Evolutionary conservation across 2,797 vertebrate species (phyloP), one percentile per base, ranked within the genome.

Genomic region (Sciaenops ocellatus): DNA sequence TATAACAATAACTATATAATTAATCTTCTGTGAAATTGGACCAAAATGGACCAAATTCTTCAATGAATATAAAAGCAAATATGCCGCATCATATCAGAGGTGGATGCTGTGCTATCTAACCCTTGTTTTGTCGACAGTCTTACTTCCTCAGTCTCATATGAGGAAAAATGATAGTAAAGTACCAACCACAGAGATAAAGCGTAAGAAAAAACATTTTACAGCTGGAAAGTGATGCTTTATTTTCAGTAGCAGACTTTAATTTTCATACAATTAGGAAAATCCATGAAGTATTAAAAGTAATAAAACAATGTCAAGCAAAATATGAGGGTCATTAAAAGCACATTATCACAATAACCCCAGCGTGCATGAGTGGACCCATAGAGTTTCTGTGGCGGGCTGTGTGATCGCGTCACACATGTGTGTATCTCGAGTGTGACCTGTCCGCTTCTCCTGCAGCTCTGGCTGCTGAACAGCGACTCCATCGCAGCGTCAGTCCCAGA

Each of bases 401-500:
- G 42, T 16, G 24, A 46, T 16, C 55, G 3, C 51, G 55, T 30
- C 4, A 3, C 9, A 38, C n/a, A 1, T 15, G 57, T 48, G 76
- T 38, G 56, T 54, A 30, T 80, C 65, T 73, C 10, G 34, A 60
- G 61, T 85, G 81, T 80, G 76, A 89, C 67, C 70, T 69, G 69
- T 89, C 59, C 89, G 60, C 74, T 62, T 85, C 90, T 55, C 69
- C 66, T 69, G 64, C 89, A 99, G 98, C 87, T 99, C 44, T 99
- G 98, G 98, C 93, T 99, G 86, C 93, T 99, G 93, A 99, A 99
- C 95, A 95, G 93, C 52, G 98, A 99, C 90, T 97, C 97, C 34
- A 85, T 99, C 88, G 90, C 96, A 48, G 95, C 96, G 57, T 96
- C 96, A 16, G 92, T 96, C 76, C 88, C 85, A n/a, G 89, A 85